These are phyloP conservation scores for Empis livida DNA, from an alignment of 2,888 invertebrate genomes.

Conservation along the genomic window DNA sequence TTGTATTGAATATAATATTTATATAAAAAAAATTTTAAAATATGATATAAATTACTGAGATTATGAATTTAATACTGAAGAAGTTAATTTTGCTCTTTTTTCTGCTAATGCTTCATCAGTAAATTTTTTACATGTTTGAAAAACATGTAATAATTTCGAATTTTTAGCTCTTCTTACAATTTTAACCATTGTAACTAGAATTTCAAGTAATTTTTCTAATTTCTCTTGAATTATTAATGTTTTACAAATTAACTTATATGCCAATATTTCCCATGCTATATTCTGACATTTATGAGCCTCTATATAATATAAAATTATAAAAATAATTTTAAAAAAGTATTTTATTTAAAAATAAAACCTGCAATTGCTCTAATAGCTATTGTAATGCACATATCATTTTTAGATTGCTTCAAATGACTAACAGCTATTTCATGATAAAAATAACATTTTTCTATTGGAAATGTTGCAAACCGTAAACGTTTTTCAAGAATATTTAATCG, in stretches of 20 bases:
- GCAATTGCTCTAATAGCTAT: background rate
- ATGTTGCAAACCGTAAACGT: constrained; percentile 20
- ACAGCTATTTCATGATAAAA: constrained; percentile 23
- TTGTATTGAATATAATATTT: too few species aligned
- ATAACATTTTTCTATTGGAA: constrained; percentile 23
- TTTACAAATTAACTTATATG: constrained; percentile 22
- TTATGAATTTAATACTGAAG: too few species aligned
- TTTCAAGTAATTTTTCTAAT: constrained; percentile 23
- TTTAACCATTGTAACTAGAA: constrained; percentile 17
- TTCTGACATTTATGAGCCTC: constrained; percentile 21
- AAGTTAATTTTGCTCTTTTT: too few species aligned
- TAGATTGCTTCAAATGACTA: constrained; percentile 17
- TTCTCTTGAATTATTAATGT: constrained; percentile 25
- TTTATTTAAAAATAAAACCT: background rate
- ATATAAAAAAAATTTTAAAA: too few species aligned
- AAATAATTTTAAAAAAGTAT: background rate
- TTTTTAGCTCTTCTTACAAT: constrained; percentile 12
- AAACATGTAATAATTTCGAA: too few species aligned
- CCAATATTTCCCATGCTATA: constrained; percentile 24
- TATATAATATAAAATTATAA: background rate
- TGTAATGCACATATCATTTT: background rate
- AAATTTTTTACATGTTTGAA: too few species aligned
- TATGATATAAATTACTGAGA: too few species aligned
- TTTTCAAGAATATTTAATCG: constrained; percentile 10
- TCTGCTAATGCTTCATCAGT: too few species aligned